These are phyloP conservation scores for Panorpa germanica DNA, from an alignment of 2,888 invertebrate genomes.

Conservation along the genomic window DNA sequence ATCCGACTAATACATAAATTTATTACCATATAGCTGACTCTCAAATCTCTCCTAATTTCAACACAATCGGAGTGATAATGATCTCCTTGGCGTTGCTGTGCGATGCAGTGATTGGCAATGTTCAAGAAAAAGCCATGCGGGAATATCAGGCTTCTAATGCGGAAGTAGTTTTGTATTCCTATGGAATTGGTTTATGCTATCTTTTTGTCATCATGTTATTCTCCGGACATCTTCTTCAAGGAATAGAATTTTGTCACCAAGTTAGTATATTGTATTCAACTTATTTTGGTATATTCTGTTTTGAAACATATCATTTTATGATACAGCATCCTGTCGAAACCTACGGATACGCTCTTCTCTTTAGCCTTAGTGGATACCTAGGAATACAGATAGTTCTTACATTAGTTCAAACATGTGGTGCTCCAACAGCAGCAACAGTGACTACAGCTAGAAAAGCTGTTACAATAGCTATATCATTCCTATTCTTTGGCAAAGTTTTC, in stretches of 20 bases:
- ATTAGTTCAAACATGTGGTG: slow-evolving; percentile 74
- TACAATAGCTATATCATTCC: slow-evolving; percentile 80
- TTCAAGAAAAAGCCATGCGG: slow-evolving; percentile 91
- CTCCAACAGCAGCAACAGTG: slow-evolving; percentile 84
- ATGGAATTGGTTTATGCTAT: slow-evolving; percentile 72
- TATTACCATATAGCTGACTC: slow-evolving; percentile 40
- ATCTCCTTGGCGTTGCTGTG: slow-evolving; percentile 75
- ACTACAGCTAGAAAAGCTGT: slow-evolving; percentile 82
- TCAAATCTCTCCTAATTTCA: slow-evolving; percentile 54
- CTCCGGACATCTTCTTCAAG: slow-evolving; percentile 55
- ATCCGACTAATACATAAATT: neutral
- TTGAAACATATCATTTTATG: slow-evolving; percentile 16
- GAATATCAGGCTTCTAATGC: slow-evolving; percentile 64
- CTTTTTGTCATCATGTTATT: slow-evolving; percentile 51
- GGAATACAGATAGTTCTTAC: slow-evolving; percentile 88
- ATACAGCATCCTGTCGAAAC: slow-evolving; percentile 50
- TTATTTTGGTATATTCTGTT: slow-evolving; percentile 7
- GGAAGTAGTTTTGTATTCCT: slow-evolving; percentile 86
- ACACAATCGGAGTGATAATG: slow-evolving; percentile 47
- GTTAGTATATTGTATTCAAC: slow-evolving; percentile 26
- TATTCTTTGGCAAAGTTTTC: slow-evolving; percentile 88
- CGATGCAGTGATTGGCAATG: slow-evolving; percentile 91
- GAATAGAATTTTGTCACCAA: slow-evolving; percentile 55
- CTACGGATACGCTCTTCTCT: slow-evolving; percentile 70
- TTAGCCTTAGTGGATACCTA: slow-evolving; percentile 79